Base-by-base conservation (phyloP, 2,113 vertebrate genomes). In the Ceuthmochares aereus region DNA sequence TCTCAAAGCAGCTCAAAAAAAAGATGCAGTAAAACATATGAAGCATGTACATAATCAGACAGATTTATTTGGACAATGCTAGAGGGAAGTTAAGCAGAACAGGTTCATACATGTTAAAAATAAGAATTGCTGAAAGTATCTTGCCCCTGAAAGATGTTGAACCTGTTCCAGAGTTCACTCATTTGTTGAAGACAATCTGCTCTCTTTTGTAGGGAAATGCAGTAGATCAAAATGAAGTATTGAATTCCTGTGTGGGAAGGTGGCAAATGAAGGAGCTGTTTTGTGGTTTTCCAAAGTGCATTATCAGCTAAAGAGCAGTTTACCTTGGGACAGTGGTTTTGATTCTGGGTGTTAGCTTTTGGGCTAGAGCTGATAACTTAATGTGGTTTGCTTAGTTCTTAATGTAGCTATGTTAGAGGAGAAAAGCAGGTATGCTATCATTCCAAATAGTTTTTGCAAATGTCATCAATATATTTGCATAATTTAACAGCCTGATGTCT, bases 91-190 rank as follows among this genome's bases (percentile, higher is more conserved):
- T 43, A 58, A 89, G 34, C 47, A 22, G 40, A 91, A 60, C 60
- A 52, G 42, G 64, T 79, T 96, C 55, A 49, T 90, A 87, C 30
- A 51, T 62, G 59, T 88, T 90, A 90, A 87, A 95, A 95, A 89
- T 90, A 97, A 75, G 37, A 75, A 8, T 60, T 78, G 36, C 40
- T 74, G 86, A 59, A 92, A 90, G 74, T 30, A 30, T 54, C 52
- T 81, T 93, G 76, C 76, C 91, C 87, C 52, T 80, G 73, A 70
- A 88, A 94, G 60, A 52, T 84, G 30, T 23, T 87, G 86, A 91
- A 84, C 27, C 1, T 0, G 21, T 82, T 87, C 87, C 74, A 87
- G 62, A 36, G 49, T 93, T 92, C 32, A 1, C 78, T 95, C n/a
- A 29, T 89, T 90, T 87, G 32, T 55, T 75, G 9, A 84, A 47